Evolutionary conservation across 2,113 vertebrate species (phyloP).

Genomic region (Cromileptes altivelis): DNA sequence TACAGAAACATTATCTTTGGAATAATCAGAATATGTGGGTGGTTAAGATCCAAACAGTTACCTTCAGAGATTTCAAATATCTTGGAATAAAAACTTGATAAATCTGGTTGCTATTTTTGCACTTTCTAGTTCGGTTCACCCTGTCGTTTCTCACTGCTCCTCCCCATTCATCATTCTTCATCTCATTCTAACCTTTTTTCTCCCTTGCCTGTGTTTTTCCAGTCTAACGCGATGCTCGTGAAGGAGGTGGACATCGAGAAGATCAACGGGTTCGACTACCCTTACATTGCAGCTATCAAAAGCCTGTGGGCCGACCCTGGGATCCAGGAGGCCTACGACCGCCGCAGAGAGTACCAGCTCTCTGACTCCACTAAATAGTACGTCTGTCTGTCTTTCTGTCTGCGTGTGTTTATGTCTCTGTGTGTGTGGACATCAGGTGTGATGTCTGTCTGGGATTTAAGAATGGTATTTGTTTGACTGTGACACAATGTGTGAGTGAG

Average conservation of each 20-base stretch:
- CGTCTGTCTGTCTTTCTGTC: slow-evolving; percentile 53
- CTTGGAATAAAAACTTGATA: neutral
- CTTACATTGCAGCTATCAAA: slow-evolving; percentile 82
- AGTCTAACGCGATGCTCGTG: slow-evolving; percentile 89
- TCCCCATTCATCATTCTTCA: neutral
- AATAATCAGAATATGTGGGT: slow-evolving; percentile 37
- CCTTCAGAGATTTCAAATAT: neutral
- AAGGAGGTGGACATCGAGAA: slow-evolving; percentile 92
- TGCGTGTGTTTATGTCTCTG: neutral
- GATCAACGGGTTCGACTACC: slow-evolving; percentile 83
- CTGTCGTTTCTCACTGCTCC: neutral
- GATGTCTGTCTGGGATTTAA: slow-evolving; percentile 10
- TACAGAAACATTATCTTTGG: slow-evolving; percentile 20
- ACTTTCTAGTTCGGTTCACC: neutral
- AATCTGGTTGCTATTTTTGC: neutral
- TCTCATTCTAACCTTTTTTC: neutral
- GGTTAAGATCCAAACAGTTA: slow-evolving; percentile 13
- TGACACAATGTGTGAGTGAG: slow-evolving; percentile 6
- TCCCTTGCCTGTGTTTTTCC: slow-evolving; percentile 9
- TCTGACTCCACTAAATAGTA: slow-evolving; percentile 93
- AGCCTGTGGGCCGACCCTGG: slow-evolving; percentile 89
- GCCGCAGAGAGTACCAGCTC: slow-evolving; percentile 91
- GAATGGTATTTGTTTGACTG: slow-evolving; percentile 13
- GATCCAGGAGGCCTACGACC: slow-evolving; percentile 89
- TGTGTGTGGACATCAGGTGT: neutral